phyloP scores from a whole-genome alignment of 2,113 vertebrate genomes.

The Dissostichus mawsoni region DNA sequence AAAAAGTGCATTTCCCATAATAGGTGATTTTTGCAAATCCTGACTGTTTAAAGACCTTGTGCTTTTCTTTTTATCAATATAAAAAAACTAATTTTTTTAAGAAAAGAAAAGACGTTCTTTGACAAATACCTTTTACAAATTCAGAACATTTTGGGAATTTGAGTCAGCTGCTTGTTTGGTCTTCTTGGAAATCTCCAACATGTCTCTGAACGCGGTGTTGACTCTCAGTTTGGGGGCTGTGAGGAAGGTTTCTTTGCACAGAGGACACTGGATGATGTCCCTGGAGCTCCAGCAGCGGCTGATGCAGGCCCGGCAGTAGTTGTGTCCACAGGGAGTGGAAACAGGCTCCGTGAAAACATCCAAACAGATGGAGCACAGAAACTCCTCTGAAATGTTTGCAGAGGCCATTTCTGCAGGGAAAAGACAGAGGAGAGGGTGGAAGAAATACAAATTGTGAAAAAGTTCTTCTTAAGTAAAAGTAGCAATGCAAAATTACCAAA shows the following conservation, averaged over 20 bases:
- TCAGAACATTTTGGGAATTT: too few species aligned
- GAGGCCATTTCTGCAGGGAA: constrained; percentile 26
- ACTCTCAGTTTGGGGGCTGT: neutral
- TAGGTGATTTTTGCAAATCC: too few species aligned
- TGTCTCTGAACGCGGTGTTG: constrained; percentile 24
- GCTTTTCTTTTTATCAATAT: too few species aligned
- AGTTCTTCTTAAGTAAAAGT: too few species aligned
- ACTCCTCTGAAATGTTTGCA: neutral
- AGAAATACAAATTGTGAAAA: too few species aligned
- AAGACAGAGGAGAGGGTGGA: neutral
- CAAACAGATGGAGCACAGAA: constrained; percentile 19
- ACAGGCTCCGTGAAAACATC: constrained; percentile 21
- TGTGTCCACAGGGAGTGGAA: constrained; percentile 27
- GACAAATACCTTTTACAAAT: too few species aligned
- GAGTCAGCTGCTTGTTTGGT: neutral
- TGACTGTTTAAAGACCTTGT: too few species aligned
- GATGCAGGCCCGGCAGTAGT: constrained; percentile 34
- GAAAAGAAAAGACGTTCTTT: too few species aligned
- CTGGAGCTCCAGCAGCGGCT: neutral
- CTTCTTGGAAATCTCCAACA: constrained; percentile 7
- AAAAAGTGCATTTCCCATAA: too few species aligned
- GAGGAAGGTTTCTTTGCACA: constrained; percentile 7
- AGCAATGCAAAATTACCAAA: too few species aligned
- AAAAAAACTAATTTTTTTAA: too few species aligned
- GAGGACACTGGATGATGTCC: neutral